Evolutionary conservation across 37 sponge, comb jelly and placozoan species (phyloP).

Genomic region (Geodia barretti): DNA sequence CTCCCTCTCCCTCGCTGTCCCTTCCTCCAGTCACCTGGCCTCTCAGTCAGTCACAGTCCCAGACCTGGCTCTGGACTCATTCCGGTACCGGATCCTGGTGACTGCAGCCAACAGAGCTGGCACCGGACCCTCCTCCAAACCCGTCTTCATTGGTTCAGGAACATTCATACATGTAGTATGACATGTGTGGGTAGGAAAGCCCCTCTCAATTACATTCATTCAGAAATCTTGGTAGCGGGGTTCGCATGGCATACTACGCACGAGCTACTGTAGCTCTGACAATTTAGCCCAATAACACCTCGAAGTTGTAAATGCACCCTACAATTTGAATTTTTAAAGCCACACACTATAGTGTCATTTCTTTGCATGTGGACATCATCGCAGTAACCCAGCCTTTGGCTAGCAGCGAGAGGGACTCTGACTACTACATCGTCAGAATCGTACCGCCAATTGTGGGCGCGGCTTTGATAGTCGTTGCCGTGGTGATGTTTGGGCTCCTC

Average conservation of each 20-base stretch:
- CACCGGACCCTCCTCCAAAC: conserved; percentile 10
- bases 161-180: conserved; percentile 1
- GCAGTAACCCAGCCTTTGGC: background rate
- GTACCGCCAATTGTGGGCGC: conserved; percentile 14
- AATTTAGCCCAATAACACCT: no score
- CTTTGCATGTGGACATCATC: background rate
- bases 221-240: no score
- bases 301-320: background rate
- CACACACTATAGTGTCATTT: background rate
- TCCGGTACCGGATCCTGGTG: conserved; percentile 16
- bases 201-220: no score
- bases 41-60: background rate
- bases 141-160: conserved; percentile 16
- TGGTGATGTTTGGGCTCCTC: background rate
- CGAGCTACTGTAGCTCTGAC: no score
- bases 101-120: conserved; percentile 23
- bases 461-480: background rate
- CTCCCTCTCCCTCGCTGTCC: no score
- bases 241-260: no score
- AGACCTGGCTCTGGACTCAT: conserved; percentile 10
- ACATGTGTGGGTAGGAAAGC: conserved; percentile 11
- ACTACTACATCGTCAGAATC: conserved; percentile 17
- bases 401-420: no score
- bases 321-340: background rate
- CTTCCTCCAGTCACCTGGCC: no score